Evolutionary conservation across 1,140 invertebrate genomes (phyloP).

Genomic region (Tetranychus urticae): DNA sequence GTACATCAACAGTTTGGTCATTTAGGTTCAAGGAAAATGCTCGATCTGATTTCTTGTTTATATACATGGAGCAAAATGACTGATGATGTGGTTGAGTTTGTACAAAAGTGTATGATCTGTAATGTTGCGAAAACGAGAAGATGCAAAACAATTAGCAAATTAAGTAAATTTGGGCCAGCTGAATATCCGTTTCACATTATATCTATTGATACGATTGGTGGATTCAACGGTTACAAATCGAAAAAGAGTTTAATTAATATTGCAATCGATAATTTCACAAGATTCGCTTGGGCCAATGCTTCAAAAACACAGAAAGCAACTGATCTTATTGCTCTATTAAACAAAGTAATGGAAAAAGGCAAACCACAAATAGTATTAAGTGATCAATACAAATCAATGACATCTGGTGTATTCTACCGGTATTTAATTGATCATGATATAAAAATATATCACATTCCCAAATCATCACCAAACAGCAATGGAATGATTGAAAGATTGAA

Average conservation of each 20-base stretch:
- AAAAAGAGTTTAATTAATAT: slow-evolving; percentile 1
- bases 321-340: slow-evolving; percentile 3
- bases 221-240: neutral
- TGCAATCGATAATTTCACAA: slow-evolving; percentile 1
- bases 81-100: neutral
- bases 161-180: neutral
- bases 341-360: neutral
- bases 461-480: no score
- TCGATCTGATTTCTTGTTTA: no score
- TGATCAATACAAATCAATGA: neutral
- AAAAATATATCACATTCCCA: neutral
- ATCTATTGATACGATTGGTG: slow-evolving; percentile 4
- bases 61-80: neutral
- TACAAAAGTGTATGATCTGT: neutral
- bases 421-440: neutral
- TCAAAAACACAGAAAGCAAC: neutral
- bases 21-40: no score
- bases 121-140: neutral
- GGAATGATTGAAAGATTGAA: no score
- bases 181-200: slow-evolving; percentile 2
- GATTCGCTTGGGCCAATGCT: neutral
- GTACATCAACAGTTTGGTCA: no score
- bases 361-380: neutral
- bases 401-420: neutral
- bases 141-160: neutral